These are phyloP conservation scores for Acrobasis consociella DNA, from an alignment of 2,888 invertebrate species.

Conservation along the genomic window DNA sequence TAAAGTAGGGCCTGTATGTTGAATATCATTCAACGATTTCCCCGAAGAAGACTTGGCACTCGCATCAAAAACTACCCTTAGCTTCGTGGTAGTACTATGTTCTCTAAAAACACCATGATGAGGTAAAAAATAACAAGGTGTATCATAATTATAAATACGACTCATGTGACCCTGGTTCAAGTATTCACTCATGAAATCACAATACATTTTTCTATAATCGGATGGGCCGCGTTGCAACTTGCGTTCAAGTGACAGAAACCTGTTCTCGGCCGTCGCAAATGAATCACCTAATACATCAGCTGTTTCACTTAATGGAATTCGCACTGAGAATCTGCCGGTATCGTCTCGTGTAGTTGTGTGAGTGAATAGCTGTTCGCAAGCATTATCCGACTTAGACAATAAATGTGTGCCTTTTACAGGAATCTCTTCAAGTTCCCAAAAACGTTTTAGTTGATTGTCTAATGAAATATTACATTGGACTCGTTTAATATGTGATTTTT, in stretches of 20 bases:
- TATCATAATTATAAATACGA: constrained; percentile 18
- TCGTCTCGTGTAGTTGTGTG: too few species aligned
- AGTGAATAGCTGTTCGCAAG: too few species aligned
- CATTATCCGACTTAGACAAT: too few species aligned
- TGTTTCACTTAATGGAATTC: too few species aligned
- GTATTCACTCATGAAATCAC: constrained; percentile 33
- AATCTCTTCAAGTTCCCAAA: constrained; percentile 36
- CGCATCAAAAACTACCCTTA: constrained; percentile 18
- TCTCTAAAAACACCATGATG: constrained; percentile 35
- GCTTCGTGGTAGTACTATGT: constrained; percentile 31
- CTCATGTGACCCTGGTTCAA: constrained; percentile 32
- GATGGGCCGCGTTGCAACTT: constrained; percentile 19
- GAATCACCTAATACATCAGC: neutral
- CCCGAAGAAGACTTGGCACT: constrained; percentile 16
- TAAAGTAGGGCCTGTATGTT: constrained; percentile 32
- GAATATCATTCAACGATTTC: constrained; percentile 25
- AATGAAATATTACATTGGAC: constrained; percentile 4
- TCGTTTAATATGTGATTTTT: neutral
- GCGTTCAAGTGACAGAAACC: constrained; percentile 29
- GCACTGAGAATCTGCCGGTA: too few species aligned
- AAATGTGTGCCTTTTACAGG: too few species aligned
- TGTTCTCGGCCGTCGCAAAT: constrained; percentile 20
- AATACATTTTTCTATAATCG: constrained; percentile 24
- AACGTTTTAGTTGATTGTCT: constrained; percentile 28
- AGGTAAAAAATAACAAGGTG: constrained; percentile 31